These are phyloP conservation scores for Eulemur mongoz DNA, from an alignment of 2,797 vertebrate species.

Conservation along the genomic window DNA sequence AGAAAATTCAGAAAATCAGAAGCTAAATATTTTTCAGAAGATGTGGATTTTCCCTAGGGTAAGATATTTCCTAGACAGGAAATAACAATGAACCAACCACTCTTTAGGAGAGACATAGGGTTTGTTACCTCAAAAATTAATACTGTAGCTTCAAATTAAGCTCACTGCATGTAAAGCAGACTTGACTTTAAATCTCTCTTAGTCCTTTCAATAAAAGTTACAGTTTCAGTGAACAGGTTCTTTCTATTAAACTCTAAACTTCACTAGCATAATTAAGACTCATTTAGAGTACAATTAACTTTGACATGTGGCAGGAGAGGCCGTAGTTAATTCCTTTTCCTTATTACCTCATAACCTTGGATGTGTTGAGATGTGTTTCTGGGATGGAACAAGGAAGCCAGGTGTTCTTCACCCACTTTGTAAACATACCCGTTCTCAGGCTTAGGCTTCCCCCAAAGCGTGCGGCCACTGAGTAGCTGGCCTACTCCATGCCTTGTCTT, in stretches of 20 bases:
- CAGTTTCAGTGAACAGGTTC: conserved; percentile 74
- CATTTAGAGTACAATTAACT: conserved; percentile 84
- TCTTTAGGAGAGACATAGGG: neutral
- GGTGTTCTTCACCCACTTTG: neutral
- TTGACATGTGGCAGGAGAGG: conserved; percentile 77
- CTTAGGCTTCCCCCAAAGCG: neutral
- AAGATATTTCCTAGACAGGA: neutral
- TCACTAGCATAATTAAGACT: conserved; percentile 82
- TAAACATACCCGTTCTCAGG: neutral
- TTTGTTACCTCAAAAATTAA: conserved; percentile 44
- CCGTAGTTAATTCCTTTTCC: conserved; percentile 69
- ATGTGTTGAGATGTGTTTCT: conserved; percentile 58
- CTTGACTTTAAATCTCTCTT: conserved; percentile 78
- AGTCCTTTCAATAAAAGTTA: conserved; percentile 76
- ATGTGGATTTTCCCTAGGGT: neutral
- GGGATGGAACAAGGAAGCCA: conserved; percentile 46
- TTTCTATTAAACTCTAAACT: conserved; percentile 84
- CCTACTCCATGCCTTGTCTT: neutral
- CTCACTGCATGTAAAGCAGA: conserved; percentile 64
- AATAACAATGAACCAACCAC: neutral
- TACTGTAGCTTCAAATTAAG: conserved; percentile 60
- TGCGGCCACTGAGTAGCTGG: neutral
- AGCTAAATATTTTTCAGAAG: neutral
- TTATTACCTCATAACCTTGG: conserved; percentile 69
- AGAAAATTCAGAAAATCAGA: neutral